Conservation (phyloP, 2,888 invertebrate genomes). For the Drosophila multiciliata region DNA sequence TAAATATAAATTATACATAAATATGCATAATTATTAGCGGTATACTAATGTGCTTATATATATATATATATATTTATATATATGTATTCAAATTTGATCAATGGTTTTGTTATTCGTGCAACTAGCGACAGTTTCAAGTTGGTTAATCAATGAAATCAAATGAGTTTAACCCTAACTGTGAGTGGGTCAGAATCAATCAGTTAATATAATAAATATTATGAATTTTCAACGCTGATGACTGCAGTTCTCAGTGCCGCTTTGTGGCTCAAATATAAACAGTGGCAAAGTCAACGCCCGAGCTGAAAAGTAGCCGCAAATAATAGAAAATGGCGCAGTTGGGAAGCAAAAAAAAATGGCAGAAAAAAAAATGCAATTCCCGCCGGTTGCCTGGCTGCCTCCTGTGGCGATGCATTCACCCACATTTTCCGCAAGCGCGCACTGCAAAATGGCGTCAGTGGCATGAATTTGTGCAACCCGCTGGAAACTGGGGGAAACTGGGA, state of each 20-base stretch:
- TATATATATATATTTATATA: background rate
- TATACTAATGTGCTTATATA: background rate
- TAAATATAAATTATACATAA: constrained; percentile 12
- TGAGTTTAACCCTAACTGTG: background rate
- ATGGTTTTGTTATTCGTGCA: background rate
- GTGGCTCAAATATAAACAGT: constrained; percentile 43
- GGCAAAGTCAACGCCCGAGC: constrained; percentile 68
- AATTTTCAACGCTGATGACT: background rate
- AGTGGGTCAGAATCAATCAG: background rate
- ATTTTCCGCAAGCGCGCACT: constrained; percentile 59
- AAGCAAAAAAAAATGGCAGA: constrained; percentile 22
- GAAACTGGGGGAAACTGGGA: constrained; percentile 3
- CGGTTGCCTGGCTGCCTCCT: constrained; percentile 23
- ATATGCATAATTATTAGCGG: constrained; percentile 27
- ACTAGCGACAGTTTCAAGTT: background rate
- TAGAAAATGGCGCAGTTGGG: constrained; percentile 53
- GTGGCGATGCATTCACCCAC: constrained; percentile 75
- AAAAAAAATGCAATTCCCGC: constrained; percentile 11
- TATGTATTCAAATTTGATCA: background rate
- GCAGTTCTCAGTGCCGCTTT: background rate
- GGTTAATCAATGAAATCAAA: constrained; percentile 1
- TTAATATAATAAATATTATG: background rate
- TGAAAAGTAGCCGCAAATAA: constrained; percentile 66
- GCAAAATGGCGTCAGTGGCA: constrained; percentile 69
- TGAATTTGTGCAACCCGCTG: constrained; percentile 46